Conservation (phyloP, 2,113 vertebrate species). For the Myanophis thanlyinensis region DNA sequence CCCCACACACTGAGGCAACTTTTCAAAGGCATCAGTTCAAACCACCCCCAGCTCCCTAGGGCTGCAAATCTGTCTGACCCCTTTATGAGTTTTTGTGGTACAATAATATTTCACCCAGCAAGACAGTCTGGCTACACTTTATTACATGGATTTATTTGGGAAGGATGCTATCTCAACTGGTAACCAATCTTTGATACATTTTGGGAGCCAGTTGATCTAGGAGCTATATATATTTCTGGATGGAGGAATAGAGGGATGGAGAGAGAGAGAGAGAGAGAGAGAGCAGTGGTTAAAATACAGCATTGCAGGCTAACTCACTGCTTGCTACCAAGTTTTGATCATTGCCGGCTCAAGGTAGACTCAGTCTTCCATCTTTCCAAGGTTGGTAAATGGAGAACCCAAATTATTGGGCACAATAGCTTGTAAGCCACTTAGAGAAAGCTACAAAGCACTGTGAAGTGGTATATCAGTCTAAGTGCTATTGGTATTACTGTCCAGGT, state of each 20-base stretch:
- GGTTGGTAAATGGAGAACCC: no score
- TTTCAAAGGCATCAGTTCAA: accelerated
- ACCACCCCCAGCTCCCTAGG: neutral
- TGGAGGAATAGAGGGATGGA: neutral
- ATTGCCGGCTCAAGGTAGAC: no score
- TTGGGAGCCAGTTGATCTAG: neutral
- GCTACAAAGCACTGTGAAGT: no score
- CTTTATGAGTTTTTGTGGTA: neutral
- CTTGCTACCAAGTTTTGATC: no score
- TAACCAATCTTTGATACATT: neutral
- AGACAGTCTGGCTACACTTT: accelerated
- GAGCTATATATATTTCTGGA: neutral
- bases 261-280: neutral
- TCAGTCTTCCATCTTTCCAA: no score
- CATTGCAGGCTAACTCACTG: no score
- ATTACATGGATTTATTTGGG: neutral
- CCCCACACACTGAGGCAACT: neutral
- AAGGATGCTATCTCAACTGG: neutral
- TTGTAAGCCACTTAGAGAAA: no score
- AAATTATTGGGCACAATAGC: no score
- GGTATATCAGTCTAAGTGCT: no score
- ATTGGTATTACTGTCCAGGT: no score
- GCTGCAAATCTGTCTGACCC: neutral
- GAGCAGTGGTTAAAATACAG: no score
- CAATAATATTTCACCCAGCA: neutral